Evolutionary conservation across 2,888 invertebrate genomes (phyloP), one percentile per base, ranked within the genome.

Genomic region (Laothoe populi): DNA sequence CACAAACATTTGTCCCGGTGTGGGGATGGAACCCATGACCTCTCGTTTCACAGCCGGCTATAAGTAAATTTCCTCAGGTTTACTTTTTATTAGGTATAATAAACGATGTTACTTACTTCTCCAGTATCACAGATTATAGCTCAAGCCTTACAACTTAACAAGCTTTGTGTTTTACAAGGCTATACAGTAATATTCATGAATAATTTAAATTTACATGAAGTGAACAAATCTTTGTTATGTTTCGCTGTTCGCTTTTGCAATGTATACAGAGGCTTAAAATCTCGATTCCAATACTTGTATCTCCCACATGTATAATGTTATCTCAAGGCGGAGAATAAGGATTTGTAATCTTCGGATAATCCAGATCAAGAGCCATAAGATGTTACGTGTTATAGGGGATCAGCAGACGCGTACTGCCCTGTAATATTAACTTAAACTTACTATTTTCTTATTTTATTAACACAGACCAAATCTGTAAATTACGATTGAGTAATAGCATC

Each of bases 301-400:
- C 70, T 70, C 67, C 69, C 70, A 68, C 71, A 75, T 79, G 79
- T 73, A 71, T 75, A 70, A 72, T 70, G 72, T 74, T 81, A 80
- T 81, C 79, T 80, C 70, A 68, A 70, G 75, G 71, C 74, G 73
- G 70, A 73, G 71, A 79, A 75, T 82, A 81, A 76, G 79, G 81
- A 75, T 78, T 79, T 79, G 82, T 83, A 82, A 83, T 83, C 82
- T 76, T 53, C 49, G 72, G 78, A 82, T 83, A 77, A 84, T 82
- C 79, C 82, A 74, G 77, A 79, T 81, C 79, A 77, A 71, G 75
- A 72, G 68, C 72, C 75, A 61, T 57, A 57, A 58, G 31, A 59
- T 45, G 31, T 21, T 45, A 31, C 45, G 45, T 44, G 59, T 59
- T 59, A 59, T 45, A 19, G 59, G 11, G 59, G 45, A 59, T 45